Evolutionary conservation across 2,888 invertebrate species (phyloP), one percentile per base, ranked within the genome.

Genomic region (Brenthis daphne): DNA sequence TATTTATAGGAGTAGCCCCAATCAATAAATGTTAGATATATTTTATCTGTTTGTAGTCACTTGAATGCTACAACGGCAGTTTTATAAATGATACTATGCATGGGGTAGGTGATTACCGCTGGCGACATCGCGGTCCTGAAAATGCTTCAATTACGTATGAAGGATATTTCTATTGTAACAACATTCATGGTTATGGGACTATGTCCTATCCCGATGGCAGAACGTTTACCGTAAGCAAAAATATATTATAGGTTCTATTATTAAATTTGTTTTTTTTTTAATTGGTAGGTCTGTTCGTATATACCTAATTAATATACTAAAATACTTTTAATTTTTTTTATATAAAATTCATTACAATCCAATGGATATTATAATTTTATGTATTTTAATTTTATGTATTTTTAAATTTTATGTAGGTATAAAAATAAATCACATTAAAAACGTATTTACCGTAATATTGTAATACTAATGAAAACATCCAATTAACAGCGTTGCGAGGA

Each of bases 141-240:
- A 84, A 85, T 14, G 70, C 74, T 0, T 81, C 77, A 57, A 71
- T 78, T 20, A 86, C 88, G 0, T 93, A 93, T 75, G 93, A 94
- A 72, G 94, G 94, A 0, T 70, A 84, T 58, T 93, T 94, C 78
- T 94, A 90, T 77, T 86, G 85, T 70, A 94, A 94, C 74, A 78
- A 80, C 55, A 85, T 93, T 76, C 93, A 94, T 72, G 94, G 94
- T 0, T 94, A 94, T 73, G 94, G 94, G 0, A 79, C 82, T 20
- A 86, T 93, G 77, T 93, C 93, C 0, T 94, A 93, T 75, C 82
- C 87, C 2, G 88, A 94, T 69, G 91, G 92, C n/a, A 79, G 79
- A 1, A 82, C 88, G 0, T 91, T 87, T 68, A 82, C 72, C 55
- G 58, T 66, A 66, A 66, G 29, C 13, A 60, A 24, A 55, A 24